These are phyloP conservation scores for Sussaba pulchella DNA, from an alignment of 2,888 invertebrate species.

Conservation along the genomic window DNA sequence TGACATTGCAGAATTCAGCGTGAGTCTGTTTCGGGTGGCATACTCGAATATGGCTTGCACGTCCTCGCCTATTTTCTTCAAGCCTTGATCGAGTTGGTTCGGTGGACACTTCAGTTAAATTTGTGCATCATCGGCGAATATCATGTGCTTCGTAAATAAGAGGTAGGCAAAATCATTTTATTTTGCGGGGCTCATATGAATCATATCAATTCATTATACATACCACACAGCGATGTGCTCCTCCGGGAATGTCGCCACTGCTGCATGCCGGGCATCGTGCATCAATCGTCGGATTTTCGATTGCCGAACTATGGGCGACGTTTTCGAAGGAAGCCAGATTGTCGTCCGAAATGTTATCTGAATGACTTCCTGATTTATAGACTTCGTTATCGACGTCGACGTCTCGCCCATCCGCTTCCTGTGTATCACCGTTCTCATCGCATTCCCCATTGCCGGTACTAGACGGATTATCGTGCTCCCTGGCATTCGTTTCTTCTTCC, in stretches of 20 bases:
- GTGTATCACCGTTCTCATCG: background rate
- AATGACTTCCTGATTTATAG: background rate
- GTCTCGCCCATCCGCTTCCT: background rate
- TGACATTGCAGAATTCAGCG: slow-evolving; percentile 10
- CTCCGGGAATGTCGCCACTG: slow-evolving; percentile 4
- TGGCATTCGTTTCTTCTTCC: no score
- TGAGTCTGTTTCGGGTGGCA: background rate
- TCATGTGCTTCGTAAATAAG: background rate
- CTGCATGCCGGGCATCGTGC: slow-evolving; percentile 21
- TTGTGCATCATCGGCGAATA: slow-evolving; percentile 48
- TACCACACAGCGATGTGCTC: slow-evolving; percentile 28
- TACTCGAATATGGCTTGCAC: background rate
- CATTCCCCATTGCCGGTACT: background rate
- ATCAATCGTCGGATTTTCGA: background rate
- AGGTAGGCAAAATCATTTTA: no score
- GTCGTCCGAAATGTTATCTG: no score
- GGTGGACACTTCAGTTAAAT: slow-evolving; percentile 19
- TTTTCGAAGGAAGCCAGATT: background rate
- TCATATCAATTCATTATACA: background rate
- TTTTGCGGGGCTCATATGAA: no score
- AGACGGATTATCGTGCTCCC: background rate
- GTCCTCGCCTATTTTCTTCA: background rate
- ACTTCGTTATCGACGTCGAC: background rate
- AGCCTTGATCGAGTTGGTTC: background rate
- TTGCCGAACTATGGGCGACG: background rate